Evolutionary conservation across 2,888 invertebrate species (phyloP).

Genomic region (Lordiphosa fenestrarum): DNA sequence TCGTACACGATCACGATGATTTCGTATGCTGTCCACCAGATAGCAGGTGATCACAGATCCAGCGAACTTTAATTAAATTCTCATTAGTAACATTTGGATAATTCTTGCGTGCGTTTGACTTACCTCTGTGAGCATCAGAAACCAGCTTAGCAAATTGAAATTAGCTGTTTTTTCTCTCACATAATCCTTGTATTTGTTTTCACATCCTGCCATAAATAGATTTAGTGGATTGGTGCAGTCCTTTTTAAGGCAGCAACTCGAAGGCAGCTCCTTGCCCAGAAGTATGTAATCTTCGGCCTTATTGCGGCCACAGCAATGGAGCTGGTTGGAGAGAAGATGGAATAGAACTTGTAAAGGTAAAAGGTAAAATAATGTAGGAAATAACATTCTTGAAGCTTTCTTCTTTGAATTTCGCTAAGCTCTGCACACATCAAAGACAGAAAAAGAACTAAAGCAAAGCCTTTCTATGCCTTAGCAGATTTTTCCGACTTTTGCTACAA

Average conservation of each 20-base stretch:
- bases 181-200: slow-evolving; percentile 62
- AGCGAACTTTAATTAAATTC: slow-evolving; percentile 53
- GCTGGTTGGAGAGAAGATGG: slow-evolving; percentile 27
- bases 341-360: background rate
- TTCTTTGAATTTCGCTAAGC: too few relatives aligned
- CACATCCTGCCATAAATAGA: slow-evolving; percentile 68
- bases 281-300: slow-evolving; percentile 70
- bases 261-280: slow-evolving; percentile 60
- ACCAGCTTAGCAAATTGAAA: slow-evolving; percentile 73
- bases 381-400: too few relatives aligned
- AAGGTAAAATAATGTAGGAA: too few relatives aligned
- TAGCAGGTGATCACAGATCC: slow-evolving; percentile 71
- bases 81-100: background rate
- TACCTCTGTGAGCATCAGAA: slow-evolving; percentile 68
- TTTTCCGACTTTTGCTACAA: too few relatives aligned
- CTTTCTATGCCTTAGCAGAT: too few relatives aligned
- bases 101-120: background rate
- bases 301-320: slow-evolving; percentile 74
- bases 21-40: slow-evolving; percentile 75
- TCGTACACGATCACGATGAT: slow-evolving; percentile 71
- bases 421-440: too few relatives aligned
- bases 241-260: slow-evolving; percentile 64
- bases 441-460: too few relatives aligned
- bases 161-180: slow-evolving; percentile 59
- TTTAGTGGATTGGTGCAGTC: slow-evolving; percentile 66